Base-by-base conservation (phyloP, 2,113 vertebrate genomes). In the Hypanus sabinus region DNA sequence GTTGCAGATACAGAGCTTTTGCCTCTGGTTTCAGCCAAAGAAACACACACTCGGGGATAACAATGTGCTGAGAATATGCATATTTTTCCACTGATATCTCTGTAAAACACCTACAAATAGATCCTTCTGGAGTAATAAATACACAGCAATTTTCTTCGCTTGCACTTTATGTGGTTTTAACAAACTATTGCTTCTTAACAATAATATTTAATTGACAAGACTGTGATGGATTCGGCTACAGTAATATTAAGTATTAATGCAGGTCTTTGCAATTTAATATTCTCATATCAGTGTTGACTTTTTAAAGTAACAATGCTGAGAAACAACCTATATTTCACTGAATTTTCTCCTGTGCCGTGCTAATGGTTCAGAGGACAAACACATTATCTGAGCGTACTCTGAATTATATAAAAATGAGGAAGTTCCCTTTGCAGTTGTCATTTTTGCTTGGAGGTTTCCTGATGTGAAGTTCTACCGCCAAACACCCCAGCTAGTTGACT, bases 151-250 rank as follows among this genome's bases (percentile, higher is more conserved):
- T 97, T 97, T 97, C 97, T 96, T 97, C 96, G 97, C 96, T 97
- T 96, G 97, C 97, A 97, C 96, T 97, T 97, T 96, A 97, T 97
- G 96, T 97, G 96, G 97, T 97, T 97, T 97, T 97, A 97, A 97
- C 96, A 97, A 96, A 97, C 96, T 97, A 97, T 96, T 97, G 97
- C 96, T 96, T 96, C 97, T 97, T 97, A 97, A 97, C 97, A 97
- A 97, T 97, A 97, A 97, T 97, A 97, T 97, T 97, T 97, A 97
- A 97, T 97, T 97, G 97, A 97, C 97, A 97, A 97, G 96, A 97
- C 97, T 97, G 97, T 97, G 96, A 97, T 55, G 4, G 70, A 93
- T 93, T 38, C 10, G 14, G 68, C 91, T 55, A 38, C 55, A 70
- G 71, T 73, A 93, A 73, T 93, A 93, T 93, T 93, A 93, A 93